phyloP scores from a whole-genome alignment of 2,888 invertebrate species.

The Ernsta delagoae region DNA sequence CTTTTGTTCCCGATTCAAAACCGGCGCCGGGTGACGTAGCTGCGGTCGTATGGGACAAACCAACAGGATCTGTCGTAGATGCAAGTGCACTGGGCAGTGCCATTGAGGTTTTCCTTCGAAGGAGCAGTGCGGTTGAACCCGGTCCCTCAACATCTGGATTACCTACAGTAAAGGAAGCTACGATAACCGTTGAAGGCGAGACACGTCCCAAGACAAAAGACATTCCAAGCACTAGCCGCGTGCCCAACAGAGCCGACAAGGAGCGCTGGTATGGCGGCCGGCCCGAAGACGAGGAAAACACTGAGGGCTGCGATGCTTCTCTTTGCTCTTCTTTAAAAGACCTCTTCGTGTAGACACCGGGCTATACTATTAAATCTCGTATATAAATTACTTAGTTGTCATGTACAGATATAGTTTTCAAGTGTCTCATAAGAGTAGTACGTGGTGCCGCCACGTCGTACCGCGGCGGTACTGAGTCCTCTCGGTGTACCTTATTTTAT shows the following conservation, averaged over 20 bases:
- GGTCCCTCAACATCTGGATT: constrained; percentile 56
- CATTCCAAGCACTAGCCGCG: constrained; percentile 61
- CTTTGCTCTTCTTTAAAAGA: constrained; percentile 94
- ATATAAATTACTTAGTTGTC: constrained; percentile 71
- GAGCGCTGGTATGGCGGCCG: constrained; percentile 87
- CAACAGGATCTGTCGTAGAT: too few species aligned
- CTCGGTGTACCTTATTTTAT: constrained; percentile 71
- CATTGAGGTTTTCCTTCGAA: too few species aligned
- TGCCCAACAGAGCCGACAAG: constrained; percentile 53
- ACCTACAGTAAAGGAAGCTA: constrained; percentile 54
- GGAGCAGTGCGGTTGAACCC: too few species aligned
- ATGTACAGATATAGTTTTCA: constrained; percentile 63
- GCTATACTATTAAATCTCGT: constrained; percentile 64
- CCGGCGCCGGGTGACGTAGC: too few species aligned
- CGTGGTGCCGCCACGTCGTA: constrained; percentile 45
- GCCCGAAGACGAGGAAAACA: constrained; percentile 88
- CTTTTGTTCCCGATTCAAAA: constrained; percentile 55
- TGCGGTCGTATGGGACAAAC: too few species aligned
- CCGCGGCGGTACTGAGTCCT: constrained; percentile 43
- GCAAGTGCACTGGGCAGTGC: too few species aligned
- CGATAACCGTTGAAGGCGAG: constrained; percentile 56
- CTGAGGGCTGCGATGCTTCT: constrained; percentile 91
- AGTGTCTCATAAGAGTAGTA: constrained; percentile 52
- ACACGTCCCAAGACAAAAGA: constrained; percentile 67
- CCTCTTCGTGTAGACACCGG: constrained; percentile 89